phyloP scores from a whole-genome alignment of 2,888 invertebrate genomes.

The Neria commutata region DNA sequence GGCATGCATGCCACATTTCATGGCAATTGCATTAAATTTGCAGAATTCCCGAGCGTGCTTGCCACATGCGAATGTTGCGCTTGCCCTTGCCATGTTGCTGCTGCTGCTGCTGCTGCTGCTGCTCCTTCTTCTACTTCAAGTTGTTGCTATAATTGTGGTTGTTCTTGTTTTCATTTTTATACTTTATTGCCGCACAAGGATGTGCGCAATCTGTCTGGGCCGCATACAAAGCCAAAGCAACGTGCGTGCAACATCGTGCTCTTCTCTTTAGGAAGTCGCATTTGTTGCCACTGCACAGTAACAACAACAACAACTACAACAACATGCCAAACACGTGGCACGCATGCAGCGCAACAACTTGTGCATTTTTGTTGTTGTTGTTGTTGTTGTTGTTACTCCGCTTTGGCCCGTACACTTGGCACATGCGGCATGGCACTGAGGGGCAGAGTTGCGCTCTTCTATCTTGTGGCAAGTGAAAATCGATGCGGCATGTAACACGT shows the following conservation, averaged over 20 bases:
- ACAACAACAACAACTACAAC: background rate
- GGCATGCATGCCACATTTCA: slow-evolving; percentile 2
- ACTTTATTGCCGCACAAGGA: background rate
- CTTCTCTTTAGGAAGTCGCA: slow-evolving; percentile 5
- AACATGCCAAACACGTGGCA: slow-evolving; percentile 1
- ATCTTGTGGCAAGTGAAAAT: background rate
- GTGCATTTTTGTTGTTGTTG: slow-evolving; percentile 19
- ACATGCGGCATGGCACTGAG: no score
- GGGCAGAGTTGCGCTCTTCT: no score
- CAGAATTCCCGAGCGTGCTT: slow-evolving; percentile 13
- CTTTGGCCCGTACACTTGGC: slow-evolving; percentile 30
- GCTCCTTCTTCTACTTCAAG: no score
- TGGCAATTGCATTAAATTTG: slow-evolving; percentile 15
- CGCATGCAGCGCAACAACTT: slow-evolving; percentile 1
- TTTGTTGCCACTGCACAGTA: background rate
- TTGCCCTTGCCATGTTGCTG: slow-evolving; percentile 29
- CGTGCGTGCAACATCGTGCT: background rate
- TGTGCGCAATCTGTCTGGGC: background rate
- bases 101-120: slow-evolving; percentile 19
- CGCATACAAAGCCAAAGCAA: background rate
- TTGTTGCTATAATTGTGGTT: background rate
- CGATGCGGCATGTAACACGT: background rate
- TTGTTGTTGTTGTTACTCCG: slow-evolving; percentile 15
- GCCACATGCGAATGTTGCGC: slow-evolving; percentile 12
- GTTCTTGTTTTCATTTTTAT: background rate